Evolutionary conservation across 2,797 vertebrate species (phyloP).

Genomic region (Limnodromus scolopaceus): DNA sequence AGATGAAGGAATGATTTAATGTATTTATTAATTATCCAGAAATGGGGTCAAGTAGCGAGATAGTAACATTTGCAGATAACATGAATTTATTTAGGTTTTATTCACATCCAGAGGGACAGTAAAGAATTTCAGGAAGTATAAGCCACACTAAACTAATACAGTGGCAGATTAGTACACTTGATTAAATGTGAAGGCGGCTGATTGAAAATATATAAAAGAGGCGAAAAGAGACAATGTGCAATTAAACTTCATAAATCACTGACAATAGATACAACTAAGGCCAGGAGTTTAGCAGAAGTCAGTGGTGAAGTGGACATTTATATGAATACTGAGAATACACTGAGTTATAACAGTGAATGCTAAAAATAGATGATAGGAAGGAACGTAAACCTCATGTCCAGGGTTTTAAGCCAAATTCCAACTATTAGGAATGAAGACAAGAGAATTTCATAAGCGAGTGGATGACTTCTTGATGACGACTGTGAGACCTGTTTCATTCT

Average conservation of each 20-base stretch:
- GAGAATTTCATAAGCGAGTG: neutral
- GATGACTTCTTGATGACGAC: neutral
- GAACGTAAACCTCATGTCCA: neutral
- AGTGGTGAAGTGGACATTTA: neutral
- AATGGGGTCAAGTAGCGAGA: neutral
- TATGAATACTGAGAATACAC: neutral
- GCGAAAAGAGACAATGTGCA: neutral
- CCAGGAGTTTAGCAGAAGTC: neutral
- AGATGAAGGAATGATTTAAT: neutral
- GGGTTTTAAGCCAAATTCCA: neutral
- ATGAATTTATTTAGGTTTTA: neutral
- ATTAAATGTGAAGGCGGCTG: neutral
- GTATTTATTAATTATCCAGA: neutral
- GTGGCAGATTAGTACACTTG: neutral
- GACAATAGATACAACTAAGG: neutral
- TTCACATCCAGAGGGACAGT: neutral
- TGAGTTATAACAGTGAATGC: neutral
- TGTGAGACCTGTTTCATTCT: neutral
- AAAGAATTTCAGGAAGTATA: slow-evolving; percentile 5
- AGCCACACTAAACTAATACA: neutral
- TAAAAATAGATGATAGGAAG: neutral
- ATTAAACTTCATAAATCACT: neutral
- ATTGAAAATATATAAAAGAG: neutral
- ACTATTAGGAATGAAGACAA: neutral
- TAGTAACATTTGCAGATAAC: neutral